A percentile compares a stretch with the other conserved stretches of the same genome.
phyloP scores from a whole-genome alignment of 2,888 invertebrate species.

The Idaea straminata region DNA sequence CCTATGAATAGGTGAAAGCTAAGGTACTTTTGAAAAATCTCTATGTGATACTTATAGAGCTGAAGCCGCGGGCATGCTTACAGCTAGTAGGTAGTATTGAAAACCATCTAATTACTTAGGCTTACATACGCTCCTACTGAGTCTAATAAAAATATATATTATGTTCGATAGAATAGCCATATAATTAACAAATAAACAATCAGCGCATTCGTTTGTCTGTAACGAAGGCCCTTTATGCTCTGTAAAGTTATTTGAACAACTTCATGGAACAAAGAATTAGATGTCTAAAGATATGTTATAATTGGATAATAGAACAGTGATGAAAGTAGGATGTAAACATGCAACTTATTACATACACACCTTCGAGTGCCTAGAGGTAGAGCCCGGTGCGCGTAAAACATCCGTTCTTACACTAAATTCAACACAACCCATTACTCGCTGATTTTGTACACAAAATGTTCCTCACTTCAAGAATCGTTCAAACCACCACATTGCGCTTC shows the following conservation, averaged over 20 bases:
- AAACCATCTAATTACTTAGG: neutral
- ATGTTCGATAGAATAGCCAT: too few species aligned
- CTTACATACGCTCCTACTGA: too few species aligned
- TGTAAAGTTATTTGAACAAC: constrained; percentile 21
- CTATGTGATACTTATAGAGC: too few species aligned
- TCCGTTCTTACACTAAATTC: constrained; percentile 63
- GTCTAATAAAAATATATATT: neutral
- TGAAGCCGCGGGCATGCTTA: too few species aligned
- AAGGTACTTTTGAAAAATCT: too few species aligned
- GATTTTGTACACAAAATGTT: neutral
- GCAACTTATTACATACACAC: constrained; percentile 49
- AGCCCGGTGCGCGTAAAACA: constrained; percentile 71
- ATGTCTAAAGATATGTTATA: neutral
- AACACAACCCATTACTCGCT: constrained; percentile 60
- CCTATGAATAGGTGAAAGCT: too few species aligned
- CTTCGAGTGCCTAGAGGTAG: constrained; percentile 69
- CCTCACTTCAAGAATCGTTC: neutral
- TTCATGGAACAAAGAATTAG: constrained; percentile 18
- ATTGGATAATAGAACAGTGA: neutral
- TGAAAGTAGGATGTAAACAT: constrained; percentile 8
- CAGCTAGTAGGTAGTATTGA: neutral
- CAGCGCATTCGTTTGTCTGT: neutral
- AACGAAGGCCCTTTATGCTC: constrained; percentile 29
- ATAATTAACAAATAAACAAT: neutral
- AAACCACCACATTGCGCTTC: neutral